Conservation (phyloP, 2,888 invertebrate species). For the Amblyjoppa proteus region DNA sequence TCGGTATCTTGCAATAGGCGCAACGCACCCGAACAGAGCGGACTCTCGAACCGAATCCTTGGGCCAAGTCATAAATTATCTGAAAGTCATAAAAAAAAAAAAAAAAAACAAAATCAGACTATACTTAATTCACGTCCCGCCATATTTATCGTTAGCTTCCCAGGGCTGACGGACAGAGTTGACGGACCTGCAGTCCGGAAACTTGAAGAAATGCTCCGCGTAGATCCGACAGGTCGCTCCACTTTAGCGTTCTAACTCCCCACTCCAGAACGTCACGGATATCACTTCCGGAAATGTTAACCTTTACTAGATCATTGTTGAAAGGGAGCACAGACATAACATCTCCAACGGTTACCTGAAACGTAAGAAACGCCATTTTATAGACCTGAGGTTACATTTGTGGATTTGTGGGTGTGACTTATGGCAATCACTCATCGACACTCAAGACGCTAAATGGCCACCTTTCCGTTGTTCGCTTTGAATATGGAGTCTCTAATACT, state of each 20-base stretch:
- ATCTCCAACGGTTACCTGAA: constrained; percentile 90
- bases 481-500: constrained; percentile 90
- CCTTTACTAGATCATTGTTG: constrained; percentile 88
- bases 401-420: neutral
- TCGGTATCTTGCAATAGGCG: constrained; percentile 88
- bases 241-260: constrained; percentile 86
- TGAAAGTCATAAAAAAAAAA: constrained; percentile 80
- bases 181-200: constrained; percentile 88
- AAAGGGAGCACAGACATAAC: constrained; percentile 92
- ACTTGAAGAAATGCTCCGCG: constrained; percentile 93
- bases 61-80: constrained; percentile 89
- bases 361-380: constrained; percentile 56
- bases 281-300: constrained; percentile 89
- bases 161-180: constrained; percentile 46
- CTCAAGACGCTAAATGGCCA: constrained; percentile 53
- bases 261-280: constrained; percentile 90
- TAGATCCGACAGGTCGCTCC: constrained; percentile 85
- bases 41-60: constrained; percentile 89
- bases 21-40: constrained; percentile 89
- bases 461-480: constrained; percentile 84
- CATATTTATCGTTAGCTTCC: neutral
- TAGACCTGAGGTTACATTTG: neutral
- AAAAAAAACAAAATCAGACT: constrained; percentile 39
- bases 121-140: neutral
- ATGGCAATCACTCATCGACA: neutral